A percentile compares a stretch with the other conserved stretches of the same genome.
These are phyloP conservation scores for Drosophila grimshawi DNA, from an alignment of 1,140 invertebrate species.

Conservation along the genomic window DNA sequence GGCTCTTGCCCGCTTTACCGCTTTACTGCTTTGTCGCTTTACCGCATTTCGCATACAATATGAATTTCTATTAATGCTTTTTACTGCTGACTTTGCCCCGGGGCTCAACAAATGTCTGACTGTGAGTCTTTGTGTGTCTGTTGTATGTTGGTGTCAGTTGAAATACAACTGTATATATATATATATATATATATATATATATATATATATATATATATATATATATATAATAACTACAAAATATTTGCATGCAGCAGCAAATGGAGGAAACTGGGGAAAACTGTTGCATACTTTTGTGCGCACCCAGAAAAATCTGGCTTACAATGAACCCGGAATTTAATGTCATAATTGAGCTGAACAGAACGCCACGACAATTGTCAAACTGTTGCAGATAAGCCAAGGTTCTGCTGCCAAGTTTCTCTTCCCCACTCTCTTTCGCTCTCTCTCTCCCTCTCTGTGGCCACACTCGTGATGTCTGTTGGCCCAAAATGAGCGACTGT, in stretches of 20 bases:
- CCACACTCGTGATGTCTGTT: conserved; percentile 2
- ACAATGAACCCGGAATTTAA: conserved; percentile 65
- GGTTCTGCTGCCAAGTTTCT: neutral
- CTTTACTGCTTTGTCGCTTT: conserved; percentile 1
- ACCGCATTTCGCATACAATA: conserved; percentile 46
- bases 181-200: conserved; percentile 20
- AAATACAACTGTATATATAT: conserved; percentile 30
- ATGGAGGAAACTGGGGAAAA: conserved; percentile 31
- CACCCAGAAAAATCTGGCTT: conserved; percentile 21
- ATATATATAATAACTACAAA: conserved; percentile 9
- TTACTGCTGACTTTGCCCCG: conserved; percentile 17
- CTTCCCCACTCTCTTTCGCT: neutral
- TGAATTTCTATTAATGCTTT: conserved; percentile 58
- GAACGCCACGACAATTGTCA: conserved; percentile 41
- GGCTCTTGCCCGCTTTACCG: conserved; percentile 6
- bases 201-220: conserved; percentile 42
- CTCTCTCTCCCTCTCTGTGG: neutral
- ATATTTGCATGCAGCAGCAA: conserved; percentile 32
- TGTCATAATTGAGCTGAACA: conserved; percentile 67
- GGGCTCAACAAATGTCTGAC: conserved; percentile 2
- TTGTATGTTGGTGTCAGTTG: conserved; percentile 13
- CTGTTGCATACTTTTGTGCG: conserved; percentile 67
- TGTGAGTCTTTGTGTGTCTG: conserved; percentile 29
- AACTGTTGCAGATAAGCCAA: conserved; percentile 61
- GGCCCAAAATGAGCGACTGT: conserved; percentile 47